These are phyloP conservation scores for Lipophrys pholis DNA, from an alignment of 2,113 vertebrate genomes.

Conservation along the genomic window DNA sequence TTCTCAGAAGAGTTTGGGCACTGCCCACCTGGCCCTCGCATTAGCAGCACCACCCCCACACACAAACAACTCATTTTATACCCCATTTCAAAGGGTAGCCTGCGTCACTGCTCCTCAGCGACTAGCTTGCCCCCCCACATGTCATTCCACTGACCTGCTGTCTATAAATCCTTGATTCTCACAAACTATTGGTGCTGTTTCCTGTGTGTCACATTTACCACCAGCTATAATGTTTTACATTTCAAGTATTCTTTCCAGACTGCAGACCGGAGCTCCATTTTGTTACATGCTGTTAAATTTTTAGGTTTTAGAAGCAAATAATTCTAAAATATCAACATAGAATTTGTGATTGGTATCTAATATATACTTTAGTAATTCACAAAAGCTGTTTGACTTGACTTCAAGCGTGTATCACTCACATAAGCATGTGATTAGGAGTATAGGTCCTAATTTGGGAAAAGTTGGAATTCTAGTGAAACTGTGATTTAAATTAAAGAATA, in stretches of 20 bases:
- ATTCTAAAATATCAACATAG: no score
- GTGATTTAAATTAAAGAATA: no score
- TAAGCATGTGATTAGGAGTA: no score
- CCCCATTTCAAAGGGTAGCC: conserved; percentile 65
- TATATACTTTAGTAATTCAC: no score
- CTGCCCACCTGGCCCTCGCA: conserved; percentile 67
- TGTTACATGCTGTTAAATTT: neutral
- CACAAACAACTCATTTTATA: conserved; percentile 70
- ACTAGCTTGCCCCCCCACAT: conserved; percentile 37
- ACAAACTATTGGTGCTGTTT: conserved; percentile 26
- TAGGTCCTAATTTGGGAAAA: no score
- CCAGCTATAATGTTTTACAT: conserved; percentile 25
- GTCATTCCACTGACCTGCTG: conserved; percentile 42
- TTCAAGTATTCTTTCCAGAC: conserved; percentile 10
- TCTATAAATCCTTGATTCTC: conserved; percentile 39
- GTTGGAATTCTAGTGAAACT: no score
- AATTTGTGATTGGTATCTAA: no score
- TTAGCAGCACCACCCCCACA: conserved; percentile 45
- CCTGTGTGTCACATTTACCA: conserved; percentile 32
- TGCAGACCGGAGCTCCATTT: neutral
- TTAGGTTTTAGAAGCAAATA: no score
- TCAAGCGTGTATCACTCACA: no score
- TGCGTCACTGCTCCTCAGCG: conserved; percentile 61
- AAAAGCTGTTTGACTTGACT: no score
- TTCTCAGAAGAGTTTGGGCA: conserved; percentile 65